Evolutionary conservation across 2,113 vertebrate species (phyloP).

Genomic region (Rana temporaria): DNA sequence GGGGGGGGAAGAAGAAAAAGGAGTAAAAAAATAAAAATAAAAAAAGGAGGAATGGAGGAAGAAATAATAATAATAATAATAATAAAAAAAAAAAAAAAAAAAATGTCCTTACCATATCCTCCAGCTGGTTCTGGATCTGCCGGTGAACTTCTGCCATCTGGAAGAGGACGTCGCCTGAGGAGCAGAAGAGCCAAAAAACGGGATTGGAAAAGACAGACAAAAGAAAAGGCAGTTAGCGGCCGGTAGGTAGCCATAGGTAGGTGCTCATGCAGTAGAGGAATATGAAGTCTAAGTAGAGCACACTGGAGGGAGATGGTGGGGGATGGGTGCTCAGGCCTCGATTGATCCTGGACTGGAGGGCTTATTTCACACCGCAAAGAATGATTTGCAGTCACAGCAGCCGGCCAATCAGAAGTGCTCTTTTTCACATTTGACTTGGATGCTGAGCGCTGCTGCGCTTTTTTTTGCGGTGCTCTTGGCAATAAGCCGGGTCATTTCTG

Average conservation of each 20-base stretch:
- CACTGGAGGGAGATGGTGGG: constrained; percentile 39
- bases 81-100: too few relatives aligned
- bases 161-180: constrained; percentile 96
- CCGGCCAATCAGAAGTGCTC: too few relatives aligned
- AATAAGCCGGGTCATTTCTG: background rate
- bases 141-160: constrained; percentile 98
- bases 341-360: constrained; percentile 22
- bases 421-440: too few relatives aligned
- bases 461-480: background rate
- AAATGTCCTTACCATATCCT: constrained; percentile 99
- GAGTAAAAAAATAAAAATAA: too few relatives aligned
- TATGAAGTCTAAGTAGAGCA: constrained; percentile 25
- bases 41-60: too few relatives aligned
- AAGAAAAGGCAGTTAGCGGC: constrained; percentile 14
- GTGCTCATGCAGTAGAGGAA: constrained; percentile 50
- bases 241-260: background rate
- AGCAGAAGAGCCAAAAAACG: constrained; percentile 29
- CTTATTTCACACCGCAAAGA: too few relatives aligned
- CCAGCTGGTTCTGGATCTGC: constrained; percentile 96
- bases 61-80: too few relatives aligned
- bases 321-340: constrained; percentile 54
- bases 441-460: too few relatives aligned
- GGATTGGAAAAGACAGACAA: background rate
- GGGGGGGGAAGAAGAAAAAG: too few relatives aligned
- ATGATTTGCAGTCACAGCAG: too few relatives aligned